A percentile compares a stretch with the other conserved stretches of the same genome.
These are phyloP conservation scores for Camptogramma bilineatum DNA, from an alignment of 2,888 invertebrate species.

Conservation along the genomic window DNA sequence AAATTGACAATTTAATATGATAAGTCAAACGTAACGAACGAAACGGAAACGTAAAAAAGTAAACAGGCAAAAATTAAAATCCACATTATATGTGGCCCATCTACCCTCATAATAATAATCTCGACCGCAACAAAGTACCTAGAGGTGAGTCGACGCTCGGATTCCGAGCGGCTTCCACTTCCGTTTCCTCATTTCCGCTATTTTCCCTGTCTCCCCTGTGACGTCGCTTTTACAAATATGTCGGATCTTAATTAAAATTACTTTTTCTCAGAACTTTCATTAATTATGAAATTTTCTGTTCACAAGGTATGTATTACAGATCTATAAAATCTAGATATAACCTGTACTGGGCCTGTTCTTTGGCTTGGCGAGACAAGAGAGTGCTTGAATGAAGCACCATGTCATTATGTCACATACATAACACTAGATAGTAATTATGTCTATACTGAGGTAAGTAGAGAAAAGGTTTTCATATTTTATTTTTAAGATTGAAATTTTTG, in stretches of 20 bases:
- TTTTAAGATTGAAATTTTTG: no score
- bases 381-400: no score
- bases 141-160: slow-evolving; percentile 22
- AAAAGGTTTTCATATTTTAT: no score
- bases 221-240: slow-evolving; percentile 8
- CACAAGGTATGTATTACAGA: neutral
- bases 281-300: neutral
- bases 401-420: no score
- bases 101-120: slow-evolving; percentile 13
- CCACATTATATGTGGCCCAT: neutral
- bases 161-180: slow-evolving; percentile 46
- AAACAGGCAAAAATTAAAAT: neutral
- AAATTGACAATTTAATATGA: no score
- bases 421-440: no score
- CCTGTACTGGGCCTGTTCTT: no score
- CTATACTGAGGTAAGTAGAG: no score
- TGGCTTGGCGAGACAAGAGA: no score
- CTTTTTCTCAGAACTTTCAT: slow-evolving; percentile 3
- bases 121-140: slow-evolving; percentile 25
- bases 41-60: no score
- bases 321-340: neutral
- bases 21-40: no score
- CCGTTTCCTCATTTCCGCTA: slow-evolving; percentile 49
- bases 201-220: slow-evolving; percentile 34
- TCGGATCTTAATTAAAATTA: slow-evolving; percentile 19